A percentile compares a stretch with the other conserved stretches of the same genome.
These are phyloP conservation scores for Protobothrops mucrosquamatus DNA, from an alignment of 2,113 vertebrate species.

Conservation along the genomic window DNA sequence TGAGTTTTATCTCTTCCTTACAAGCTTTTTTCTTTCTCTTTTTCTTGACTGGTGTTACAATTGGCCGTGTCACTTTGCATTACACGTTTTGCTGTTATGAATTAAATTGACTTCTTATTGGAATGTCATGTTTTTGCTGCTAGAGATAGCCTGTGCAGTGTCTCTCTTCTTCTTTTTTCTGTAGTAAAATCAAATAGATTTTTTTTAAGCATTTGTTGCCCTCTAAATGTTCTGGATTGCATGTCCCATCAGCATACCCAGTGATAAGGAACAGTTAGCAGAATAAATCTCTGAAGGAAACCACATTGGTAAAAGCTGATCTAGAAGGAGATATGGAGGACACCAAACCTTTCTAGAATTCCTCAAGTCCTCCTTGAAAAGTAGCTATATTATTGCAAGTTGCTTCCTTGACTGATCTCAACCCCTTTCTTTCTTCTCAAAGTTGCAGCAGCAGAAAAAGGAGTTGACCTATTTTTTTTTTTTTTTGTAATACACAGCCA, in stretches of 20 bases:
- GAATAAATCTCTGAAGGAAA: neutral
- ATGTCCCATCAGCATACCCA: neutral
- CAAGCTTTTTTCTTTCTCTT: neutral
- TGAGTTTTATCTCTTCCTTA: neutral
- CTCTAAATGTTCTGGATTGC: neutral
- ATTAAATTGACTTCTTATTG: neutral
- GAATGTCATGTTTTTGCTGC: neutral
- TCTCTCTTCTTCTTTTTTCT: neutral
- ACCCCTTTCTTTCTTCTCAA: too few species aligned
- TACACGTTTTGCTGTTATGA: neutral
- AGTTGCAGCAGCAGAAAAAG: too few species aligned
- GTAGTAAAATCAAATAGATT: neutral
- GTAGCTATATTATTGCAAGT: neutral
- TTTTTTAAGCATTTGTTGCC: neutral
- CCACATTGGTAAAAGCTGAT: neutral
- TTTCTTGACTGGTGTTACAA: neutral
- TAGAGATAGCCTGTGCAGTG: neutral
- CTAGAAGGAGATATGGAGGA: neutral
- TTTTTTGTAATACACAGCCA: too few species aligned
- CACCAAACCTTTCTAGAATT: neutral
- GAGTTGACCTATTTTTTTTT: too few species aligned
- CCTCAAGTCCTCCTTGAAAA: neutral
- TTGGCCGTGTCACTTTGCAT: neutral
- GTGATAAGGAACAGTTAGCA: neutral
- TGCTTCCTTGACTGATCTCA: too few species aligned